Percentiles rank a stretch among this genome's conserved stretches.
Evolutionary conservation across 1,140 invertebrate species (phyloP).

Genomic region (Nomia melanderi): DNA sequence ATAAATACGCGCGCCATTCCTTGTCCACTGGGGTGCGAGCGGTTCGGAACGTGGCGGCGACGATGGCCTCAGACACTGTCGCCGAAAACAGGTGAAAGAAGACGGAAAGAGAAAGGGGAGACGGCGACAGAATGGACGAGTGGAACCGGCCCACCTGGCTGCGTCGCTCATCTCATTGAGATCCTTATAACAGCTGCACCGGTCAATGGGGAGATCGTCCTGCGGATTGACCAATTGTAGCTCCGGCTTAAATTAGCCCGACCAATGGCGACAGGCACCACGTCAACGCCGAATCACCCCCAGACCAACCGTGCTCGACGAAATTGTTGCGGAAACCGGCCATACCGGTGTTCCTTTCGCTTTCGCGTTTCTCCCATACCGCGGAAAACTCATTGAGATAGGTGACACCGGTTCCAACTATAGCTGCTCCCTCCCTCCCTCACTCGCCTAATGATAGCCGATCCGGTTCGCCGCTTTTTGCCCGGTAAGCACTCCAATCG

Average conservation of each 20-base stretch:
- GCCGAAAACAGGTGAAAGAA: slow-evolving; percentile 40
- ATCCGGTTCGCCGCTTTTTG: slow-evolving; percentile 17
- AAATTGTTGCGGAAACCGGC: slow-evolving; percentile 32
- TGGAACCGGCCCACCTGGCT: slow-evolving; percentile 66
- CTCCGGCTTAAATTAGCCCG: slow-evolving; percentile 67
- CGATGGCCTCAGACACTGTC: background rate
- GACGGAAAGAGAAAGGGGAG: slow-evolving; percentile 42
- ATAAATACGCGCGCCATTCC: slow-evolving; percentile 71
- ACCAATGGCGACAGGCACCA: slow-evolving; percentile 54
- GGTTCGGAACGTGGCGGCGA: slow-evolving; percentile 8
- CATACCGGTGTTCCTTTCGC: slow-evolving; percentile 6
- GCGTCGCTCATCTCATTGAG: slow-evolving; percentile 76
- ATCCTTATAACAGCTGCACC: slow-evolving; percentile 73
- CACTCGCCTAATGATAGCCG: slow-evolving; percentile 44
- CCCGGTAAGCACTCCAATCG: background rate
- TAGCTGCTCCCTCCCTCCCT: no score
- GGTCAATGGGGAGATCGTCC: slow-evolving; percentile 72
- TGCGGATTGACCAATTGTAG: slow-evolving; percentile 69
- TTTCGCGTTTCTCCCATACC: background rate
- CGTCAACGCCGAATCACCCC: slow-evolving; percentile 21
- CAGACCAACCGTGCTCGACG: slow-evolving; percentile 21
- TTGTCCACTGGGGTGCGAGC: no score
- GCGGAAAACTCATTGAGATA: slow-evolving; percentile 57
- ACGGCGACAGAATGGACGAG: slow-evolving; percentile 55
- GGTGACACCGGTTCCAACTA: slow-evolving; percentile 47